Conservation (phyloP, 2,888 invertebrate genomes). For the Chouioia cunea region DNA sequence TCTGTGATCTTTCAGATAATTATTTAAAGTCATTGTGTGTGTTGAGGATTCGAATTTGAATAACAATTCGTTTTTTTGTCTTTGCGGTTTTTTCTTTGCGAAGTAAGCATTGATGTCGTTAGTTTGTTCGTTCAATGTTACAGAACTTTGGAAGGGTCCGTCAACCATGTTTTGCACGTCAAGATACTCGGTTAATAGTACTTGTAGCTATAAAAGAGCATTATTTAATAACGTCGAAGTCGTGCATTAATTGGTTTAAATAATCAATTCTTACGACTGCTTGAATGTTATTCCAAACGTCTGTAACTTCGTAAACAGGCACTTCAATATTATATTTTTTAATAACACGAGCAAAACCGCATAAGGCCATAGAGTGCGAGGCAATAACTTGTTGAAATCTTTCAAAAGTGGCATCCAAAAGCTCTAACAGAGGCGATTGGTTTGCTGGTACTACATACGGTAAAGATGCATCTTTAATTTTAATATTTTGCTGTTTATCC, state of each 20-base stretch:
- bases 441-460: slow-evolving; percentile 53
- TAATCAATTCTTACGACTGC: slow-evolving; percentile 77
- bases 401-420: slow-evolving; percentile 82
- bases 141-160: slow-evolving; percentile 71
- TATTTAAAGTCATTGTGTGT: slow-evolving; percentile 69
- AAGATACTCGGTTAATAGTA: slow-evolving; percentile 86
- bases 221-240: not conserved
- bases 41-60: slow-evolving; percentile 68
- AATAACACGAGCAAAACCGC: slow-evolving; percentile 75
- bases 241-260: not conserved
- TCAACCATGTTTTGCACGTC: slow-evolving; percentile 84
- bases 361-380: slow-evolving; percentile 80
- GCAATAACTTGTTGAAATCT: slow-evolving; percentile 86
- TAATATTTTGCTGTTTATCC: slow-evolving; percentile 48
- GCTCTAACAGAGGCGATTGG: slow-evolving; percentile 71
- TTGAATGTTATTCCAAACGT: slow-evolving; percentile 92
- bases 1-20: slow-evolving; percentile 64
- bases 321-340: slow-evolving; percentile 72
- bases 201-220: slow-evolving; percentile 77
- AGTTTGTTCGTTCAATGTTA: slow-evolving; percentile 66
- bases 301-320: slow-evolving; percentile 78
- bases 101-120: slow-evolving; percentile 74
- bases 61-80: slow-evolving; percentile 56
- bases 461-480: slow-evolving; percentile 33
- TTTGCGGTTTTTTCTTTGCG: slow-evolving; percentile 69